Conservation (phyloP, 1,140 invertebrate species). For the Drosophila punjabiensis region DNA sequence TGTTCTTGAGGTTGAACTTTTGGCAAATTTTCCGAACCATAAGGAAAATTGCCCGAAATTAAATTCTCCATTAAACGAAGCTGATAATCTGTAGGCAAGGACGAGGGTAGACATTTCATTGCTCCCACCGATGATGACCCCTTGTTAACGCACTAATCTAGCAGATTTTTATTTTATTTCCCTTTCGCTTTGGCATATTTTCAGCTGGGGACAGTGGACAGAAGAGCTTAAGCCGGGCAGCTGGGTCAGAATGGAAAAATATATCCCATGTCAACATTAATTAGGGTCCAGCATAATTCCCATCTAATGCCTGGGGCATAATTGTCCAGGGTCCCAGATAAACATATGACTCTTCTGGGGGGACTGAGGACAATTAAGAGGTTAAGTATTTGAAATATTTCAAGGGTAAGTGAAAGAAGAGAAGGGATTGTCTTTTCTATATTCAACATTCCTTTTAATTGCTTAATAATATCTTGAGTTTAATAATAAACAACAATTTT, state of each 20-base stretch:
- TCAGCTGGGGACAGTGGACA: neutral
- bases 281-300: slow-evolving; percentile 74
- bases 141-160: slow-evolving; percentile 78
- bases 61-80: slow-evolving; percentile 48
- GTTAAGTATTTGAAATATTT: slow-evolving; percentile 21
- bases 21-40: slow-evolving; percentile 32
- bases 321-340: slow-evolving; percentile 38
- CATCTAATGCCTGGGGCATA: slow-evolving; percentile 43
- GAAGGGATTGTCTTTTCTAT: neutral
- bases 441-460: neutral
- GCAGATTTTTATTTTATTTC: slow-evolving; percentile 53
- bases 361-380: slow-evolving; percentile 9
- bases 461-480: neutral
- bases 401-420: too few relatives aligned
- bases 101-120: slow-evolving; percentile 68
- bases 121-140: slow-evolving; percentile 48
- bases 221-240: slow-evolving; percentile 18
- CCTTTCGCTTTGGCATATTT: slow-evolving; percentile 50
- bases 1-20: slow-evolving; percentile 25
- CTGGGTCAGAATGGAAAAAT: slow-evolving; percentile 5
- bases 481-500: neutral
- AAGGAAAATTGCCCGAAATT: slow-evolving; percentile 31
- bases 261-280: slow-evolving; percentile 80
- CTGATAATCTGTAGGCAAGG: slow-evolving; percentile 52
- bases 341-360: slow-evolving; percentile 35